A percentile compares a stretch with the other conserved stretches of the same genome.
Conservation (phyloP, 1,140 invertebrate species). For the Latrodectus geometricus region DNA sequence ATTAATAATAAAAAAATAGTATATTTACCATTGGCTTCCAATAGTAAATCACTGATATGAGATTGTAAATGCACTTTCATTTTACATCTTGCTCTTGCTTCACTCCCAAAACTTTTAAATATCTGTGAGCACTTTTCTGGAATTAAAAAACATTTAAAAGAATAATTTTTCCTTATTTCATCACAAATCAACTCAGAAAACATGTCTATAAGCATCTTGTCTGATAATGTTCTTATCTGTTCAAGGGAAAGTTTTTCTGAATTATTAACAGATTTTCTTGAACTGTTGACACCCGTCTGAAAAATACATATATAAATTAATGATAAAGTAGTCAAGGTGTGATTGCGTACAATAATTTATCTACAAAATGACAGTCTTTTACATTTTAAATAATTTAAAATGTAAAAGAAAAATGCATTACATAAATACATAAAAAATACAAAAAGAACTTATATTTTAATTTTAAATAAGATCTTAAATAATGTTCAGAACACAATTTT, state of each 20-base stretch:
- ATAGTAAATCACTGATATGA: conserved; percentile 70
- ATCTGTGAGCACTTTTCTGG: conserved; percentile 71
- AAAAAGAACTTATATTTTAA: too few relatives aligned
- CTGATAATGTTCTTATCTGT: conserved; percentile 72
- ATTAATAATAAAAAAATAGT: not conserved
- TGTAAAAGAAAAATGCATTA: too few relatives aligned
- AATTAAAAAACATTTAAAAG: conserved; percentile 72
- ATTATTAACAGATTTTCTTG: conserved; percentile 10
- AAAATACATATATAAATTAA: too few relatives aligned
- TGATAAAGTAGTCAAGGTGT: too few relatives aligned
- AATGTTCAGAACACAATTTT: too few relatives aligned
- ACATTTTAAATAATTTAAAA: too few relatives aligned
- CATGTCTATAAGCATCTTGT: conserved; percentile 73
- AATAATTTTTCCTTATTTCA: conserved; percentile 74
- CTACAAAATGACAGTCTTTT: too few relatives aligned
- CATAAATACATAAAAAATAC: too few relatives aligned
- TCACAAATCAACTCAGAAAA: conserved; percentile 74
- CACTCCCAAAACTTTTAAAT: conserved; percentile 75
- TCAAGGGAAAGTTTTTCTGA: conserved; percentile 68
- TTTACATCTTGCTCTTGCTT: conserved; percentile 72
- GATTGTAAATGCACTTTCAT: conserved; percentile 73
- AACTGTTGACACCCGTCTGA: not conserved
- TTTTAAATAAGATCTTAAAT: too few relatives aligned
- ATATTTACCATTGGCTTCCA: conserved; percentile 10
- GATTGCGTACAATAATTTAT: too few relatives aligned